Evolutionary conservation across 2,888 invertebrate genomes (phyloP).

Genomic region (Criorhina ranunculi): DNA sequence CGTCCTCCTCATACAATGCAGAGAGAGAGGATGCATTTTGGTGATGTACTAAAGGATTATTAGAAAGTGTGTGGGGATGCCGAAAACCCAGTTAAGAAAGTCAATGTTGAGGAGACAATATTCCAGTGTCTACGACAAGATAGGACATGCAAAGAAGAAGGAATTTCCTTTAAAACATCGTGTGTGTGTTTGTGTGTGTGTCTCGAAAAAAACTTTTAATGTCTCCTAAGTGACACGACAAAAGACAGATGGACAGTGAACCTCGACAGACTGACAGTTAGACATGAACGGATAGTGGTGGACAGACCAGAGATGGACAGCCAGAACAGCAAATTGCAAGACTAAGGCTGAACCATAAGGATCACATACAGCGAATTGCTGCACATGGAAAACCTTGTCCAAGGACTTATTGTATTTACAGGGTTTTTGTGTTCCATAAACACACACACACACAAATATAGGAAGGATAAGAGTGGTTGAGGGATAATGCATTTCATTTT

Average conservation of each 20-base stretch:
- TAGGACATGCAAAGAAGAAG: constrained; percentile 57
- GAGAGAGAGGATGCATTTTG: constrained; percentile 64
- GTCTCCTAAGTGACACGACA: constrained; percentile 76
- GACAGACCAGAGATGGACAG: constrained; percentile 64
- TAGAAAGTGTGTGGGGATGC: constrained; percentile 57
- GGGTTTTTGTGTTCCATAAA: constrained; percentile 54
- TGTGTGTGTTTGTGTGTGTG: constrained; percentile 29
- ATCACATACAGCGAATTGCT: constrained; percentile 32
- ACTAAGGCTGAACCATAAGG: constrained; percentile 49
- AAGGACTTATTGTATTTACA: constrained; percentile 66
- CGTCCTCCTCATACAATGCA: constrained; percentile 35
- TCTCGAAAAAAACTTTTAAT: constrained; percentile 73
- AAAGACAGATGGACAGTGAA: constrained; percentile 77
- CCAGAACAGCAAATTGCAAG: constrained; percentile 49
- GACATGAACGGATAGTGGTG: constrained; percentile 62
- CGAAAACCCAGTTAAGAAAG: constrained; percentile 72
- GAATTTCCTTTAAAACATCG: constrained; percentile 12
- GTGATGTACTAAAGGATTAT: constrained; percentile 58
- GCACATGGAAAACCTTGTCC: constrained; percentile 30
- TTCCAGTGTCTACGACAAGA: constrained; percentile 42
- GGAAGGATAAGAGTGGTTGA: constrained; percentile 9
- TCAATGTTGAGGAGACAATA: constrained; percentile 50
- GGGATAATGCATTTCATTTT: constrained; percentile 73
- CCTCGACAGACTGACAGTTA: constrained; percentile 75
- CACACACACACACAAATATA: background rate